phyloP scores from a whole-genome alignment of 2,113 vertebrate species.

The Vulpes vulpes region DNA sequence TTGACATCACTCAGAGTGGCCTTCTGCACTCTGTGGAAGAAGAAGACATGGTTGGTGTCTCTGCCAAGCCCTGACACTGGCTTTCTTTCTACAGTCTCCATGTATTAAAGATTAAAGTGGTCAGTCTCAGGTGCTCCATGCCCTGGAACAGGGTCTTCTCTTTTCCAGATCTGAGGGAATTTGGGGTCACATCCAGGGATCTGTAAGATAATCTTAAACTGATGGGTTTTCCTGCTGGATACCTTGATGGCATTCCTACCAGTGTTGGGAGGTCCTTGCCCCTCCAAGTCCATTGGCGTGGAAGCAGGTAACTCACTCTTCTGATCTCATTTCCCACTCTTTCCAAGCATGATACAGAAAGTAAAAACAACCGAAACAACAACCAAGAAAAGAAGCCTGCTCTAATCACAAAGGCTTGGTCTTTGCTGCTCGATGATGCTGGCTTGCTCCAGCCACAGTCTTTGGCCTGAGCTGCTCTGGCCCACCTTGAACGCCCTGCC shows the following conservation, averaged over 20 bases:
- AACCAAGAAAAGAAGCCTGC: neutral
- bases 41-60: rapidly evolving
- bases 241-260: rapidly evolving
- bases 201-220: rapidly evolving
- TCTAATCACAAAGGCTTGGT: neutral
- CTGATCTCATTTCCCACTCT: neutral
- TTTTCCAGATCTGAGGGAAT: neutral
- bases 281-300: neutral
- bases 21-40: neutral
- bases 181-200: rapidly evolving
- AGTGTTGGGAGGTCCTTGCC: too few species aligned
- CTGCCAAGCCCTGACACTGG: rapidly evolving
- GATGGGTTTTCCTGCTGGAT: neutral
- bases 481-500: too few species aligned
- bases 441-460: neutral
- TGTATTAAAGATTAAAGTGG: rapidly evolving
- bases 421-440: rapidly evolving
- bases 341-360: neutral
- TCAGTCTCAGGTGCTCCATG: rapidly evolving
- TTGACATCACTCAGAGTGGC: rapidly evolving
- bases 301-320: neutral
- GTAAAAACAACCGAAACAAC: neutral
- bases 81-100: neutral
- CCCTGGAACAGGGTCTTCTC: neutral
- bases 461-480: neutral